Conservation (phyloP, 2,113 vertebrate genomes). For the Cyprinodon tularosa region DNA sequence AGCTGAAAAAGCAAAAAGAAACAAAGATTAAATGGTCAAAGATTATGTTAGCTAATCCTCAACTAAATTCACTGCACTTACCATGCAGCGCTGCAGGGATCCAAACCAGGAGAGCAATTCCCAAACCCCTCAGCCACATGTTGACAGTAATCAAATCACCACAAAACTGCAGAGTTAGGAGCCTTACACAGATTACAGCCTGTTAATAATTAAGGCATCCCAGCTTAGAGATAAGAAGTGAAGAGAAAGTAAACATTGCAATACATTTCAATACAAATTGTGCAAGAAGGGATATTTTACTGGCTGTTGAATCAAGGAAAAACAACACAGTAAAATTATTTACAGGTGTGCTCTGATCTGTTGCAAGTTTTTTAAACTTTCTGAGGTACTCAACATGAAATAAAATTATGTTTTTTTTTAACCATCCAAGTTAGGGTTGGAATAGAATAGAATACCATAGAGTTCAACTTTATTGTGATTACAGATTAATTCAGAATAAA, state of each 20-base stretch:
- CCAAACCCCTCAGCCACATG: neutral
- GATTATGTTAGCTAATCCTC: neutral
- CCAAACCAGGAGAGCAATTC: conserved; percentile 4
- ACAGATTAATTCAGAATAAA: neutral
- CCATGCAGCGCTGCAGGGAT: neutral
- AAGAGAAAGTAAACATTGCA: neutral
- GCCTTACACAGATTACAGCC: neutral
- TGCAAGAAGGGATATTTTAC: neutral
- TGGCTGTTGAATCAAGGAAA: neutral
- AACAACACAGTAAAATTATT: neutral
- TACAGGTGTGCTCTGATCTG: neutral
- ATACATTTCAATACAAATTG: neutral
- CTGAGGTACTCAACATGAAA: neutral
- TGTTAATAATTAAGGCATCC: conserved; percentile 9
- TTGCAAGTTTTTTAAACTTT: neutral
- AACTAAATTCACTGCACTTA: neutral
- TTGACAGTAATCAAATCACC: neutral
- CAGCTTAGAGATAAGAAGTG: conserved; percentile 2
- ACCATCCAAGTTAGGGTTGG: conserved; percentile 1
- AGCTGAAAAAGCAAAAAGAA: conserved; percentile 28
- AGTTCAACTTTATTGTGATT: no score
- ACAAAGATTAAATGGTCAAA: neutral
- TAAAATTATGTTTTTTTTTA: neutral
- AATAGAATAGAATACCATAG: no score
- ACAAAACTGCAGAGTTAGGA: neutral